A percentile compares a stretch with the other conserved stretches of the same genome.
Evolutionary conservation across 37 sponge, comb jelly and placozoan genomes (phyloP).

Genomic region (Aplysina aerophoba): DNA sequence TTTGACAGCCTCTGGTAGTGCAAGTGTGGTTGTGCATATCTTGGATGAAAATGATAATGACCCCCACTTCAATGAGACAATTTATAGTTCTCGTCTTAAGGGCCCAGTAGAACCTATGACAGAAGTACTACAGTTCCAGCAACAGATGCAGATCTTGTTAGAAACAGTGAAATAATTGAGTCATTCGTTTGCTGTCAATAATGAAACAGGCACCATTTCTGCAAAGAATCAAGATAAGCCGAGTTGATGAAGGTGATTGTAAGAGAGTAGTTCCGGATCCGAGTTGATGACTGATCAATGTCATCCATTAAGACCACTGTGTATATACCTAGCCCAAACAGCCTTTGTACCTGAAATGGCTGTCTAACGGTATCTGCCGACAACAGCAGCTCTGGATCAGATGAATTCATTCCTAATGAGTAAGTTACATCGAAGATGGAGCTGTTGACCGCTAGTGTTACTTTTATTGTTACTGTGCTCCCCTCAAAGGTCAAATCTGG

Average conservation of each 20-base stretch:
- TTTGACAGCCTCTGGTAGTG: background rate
- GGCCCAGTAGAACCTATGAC: no score
- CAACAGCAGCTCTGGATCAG: background rate
- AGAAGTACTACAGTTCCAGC: no score
- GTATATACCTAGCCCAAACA: background rate
- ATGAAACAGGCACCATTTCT: no score
- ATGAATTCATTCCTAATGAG: background rate
- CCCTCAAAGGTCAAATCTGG: background rate
- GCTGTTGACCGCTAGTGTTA: slow-evolving; percentile 17
- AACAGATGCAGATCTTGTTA: no score
- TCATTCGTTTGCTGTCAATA: background rate
- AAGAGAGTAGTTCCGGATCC: background rate
- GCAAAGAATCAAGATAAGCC: background rate
- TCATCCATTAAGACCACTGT: background rate
- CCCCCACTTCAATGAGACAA: slow-evolving; percentile 19
- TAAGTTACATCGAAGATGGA: slow-evolving; percentile 32
- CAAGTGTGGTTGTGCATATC: slow-evolving; percentile 33
- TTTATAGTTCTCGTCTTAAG: slow-evolving; percentile 25
- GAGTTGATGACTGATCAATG: background rate
- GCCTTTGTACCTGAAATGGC: no score
- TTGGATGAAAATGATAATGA: slow-evolving; percentile 57
- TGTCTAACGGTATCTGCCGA: background rate
- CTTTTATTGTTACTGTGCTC: background rate
- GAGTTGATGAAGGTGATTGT: background rate
- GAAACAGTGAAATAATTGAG: slow-evolving; percentile 6